Percentiles rank a stretch among this genome's conserved stretches.
Conservation (phyloP, 2,113 vertebrate species). For the Pygoscelis adeliae region DNA sequence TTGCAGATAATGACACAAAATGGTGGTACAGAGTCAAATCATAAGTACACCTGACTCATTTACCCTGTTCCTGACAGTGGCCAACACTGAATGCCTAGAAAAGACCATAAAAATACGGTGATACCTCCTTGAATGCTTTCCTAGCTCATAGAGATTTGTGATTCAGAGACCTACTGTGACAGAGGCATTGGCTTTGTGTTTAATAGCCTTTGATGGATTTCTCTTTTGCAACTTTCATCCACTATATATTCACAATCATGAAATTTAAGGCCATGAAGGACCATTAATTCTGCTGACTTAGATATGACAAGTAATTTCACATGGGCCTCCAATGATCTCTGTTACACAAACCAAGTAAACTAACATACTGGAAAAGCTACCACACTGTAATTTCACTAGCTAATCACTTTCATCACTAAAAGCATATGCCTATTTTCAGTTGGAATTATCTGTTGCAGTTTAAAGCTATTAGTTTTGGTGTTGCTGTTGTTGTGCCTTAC, state of each 20-base stretch:
- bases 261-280: background rate
- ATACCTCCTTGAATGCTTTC: background rate
- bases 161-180: background rate
- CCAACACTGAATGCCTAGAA: background rate
- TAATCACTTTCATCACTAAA: background rate
- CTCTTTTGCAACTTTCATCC: background rate
- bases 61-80: background rate
- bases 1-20: background rate
- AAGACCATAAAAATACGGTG: background rate
- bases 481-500: background rate
- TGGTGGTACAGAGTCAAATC: background rate
- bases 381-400: background rate
- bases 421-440: background rate
- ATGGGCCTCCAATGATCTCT: background rate
- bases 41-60: background rate
- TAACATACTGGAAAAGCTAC: background rate
- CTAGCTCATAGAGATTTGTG: background rate
- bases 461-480: background rate
- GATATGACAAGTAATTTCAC: background rate
- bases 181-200: background rate
- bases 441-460: background rate
- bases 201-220: background rate
- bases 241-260: background rate
- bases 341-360: background rate
- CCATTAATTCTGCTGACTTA: background rate